Evolutionary conservation across 2,113 vertebrate species (phyloP), one percentile per base, ranked within the genome.

Genomic region (Acrocephalus kingi): DNA sequence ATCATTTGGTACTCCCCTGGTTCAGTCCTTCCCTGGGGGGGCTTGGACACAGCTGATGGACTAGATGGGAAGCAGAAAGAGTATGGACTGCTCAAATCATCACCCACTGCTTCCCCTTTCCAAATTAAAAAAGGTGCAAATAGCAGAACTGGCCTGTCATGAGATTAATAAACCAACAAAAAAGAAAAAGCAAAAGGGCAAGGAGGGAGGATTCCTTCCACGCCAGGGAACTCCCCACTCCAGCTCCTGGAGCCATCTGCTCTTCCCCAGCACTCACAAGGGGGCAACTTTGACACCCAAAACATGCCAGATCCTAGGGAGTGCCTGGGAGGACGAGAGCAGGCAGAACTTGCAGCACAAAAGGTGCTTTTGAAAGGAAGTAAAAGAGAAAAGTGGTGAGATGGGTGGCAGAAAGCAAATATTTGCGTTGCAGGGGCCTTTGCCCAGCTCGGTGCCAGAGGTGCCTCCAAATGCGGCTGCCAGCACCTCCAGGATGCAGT

Each of bases 181-280:
- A 56, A 77, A 49, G 15, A 37, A 81, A 69, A 78, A 71, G 73
- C 6, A 1, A 21, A 64, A 58, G 31, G 49, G 39, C 8, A 37
- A 48, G 33, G 43, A 58, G 28, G 15, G 10, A 46, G 12, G 12
- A 62, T 18, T 48, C 28, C 51, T 78, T 64, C 22, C 45, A 41
- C 0, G 0, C 10, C 12, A 4, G 31, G 52, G 58, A 89, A 48
- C 9, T 76, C 33, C 64, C 25, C 0, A 0, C 37, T 62, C 21
- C 62, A 71, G 45, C 25, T 59, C 58, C 68, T 2, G 18, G 24
- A 80, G 67, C 52, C 1, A 2, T 20, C 21, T 0, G 0, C 64
- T 66, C 67, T 46, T 30, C 35, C 41, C 3, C 3, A 39, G 61
- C 1, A 0, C 21, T 73, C 67, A 2, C 59, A 35, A 30, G 0